Evolutionary conservation across 2,888 invertebrate species (phyloP).

Genomic region (Pterostichus niger): DNA sequence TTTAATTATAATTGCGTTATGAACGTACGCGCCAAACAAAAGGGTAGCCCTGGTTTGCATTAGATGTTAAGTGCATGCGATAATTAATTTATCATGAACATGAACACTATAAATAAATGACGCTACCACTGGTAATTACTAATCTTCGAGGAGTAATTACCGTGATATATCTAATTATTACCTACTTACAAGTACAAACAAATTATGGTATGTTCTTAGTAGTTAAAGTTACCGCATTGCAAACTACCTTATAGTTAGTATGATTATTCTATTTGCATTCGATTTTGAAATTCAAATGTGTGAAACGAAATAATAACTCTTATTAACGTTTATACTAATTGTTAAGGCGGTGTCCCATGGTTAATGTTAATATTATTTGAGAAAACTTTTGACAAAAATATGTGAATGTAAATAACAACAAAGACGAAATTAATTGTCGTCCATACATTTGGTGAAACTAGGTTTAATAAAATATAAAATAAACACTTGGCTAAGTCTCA

Average conservation of each 20-base stretch:
- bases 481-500: too few species aligned
- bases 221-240: conserved; percentile 3
- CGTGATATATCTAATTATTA: conserved; percentile 51
- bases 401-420: too few species aligned
- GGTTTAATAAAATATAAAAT: too few species aligned
- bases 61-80: conserved; percentile 58
- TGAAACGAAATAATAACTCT: not conserved
- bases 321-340: not conserved
- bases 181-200: conserved; percentile 41
- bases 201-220: conserved; percentile 23
- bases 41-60: conserved; percentile 34
- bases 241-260: conserved; percentile 7
- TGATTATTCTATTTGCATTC: not conserved
- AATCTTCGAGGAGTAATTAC: conserved; percentile 46
- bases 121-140: conserved; percentile 35
- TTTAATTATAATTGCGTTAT: conserved; percentile 55
- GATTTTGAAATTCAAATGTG: not conserved
- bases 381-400: too few species aligned
- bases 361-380: too few species aligned
- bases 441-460: too few species aligned
- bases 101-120: conserved; percentile 44
- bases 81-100: conserved; percentile 52
- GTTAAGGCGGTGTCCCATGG: too few species aligned
- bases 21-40: conserved; percentile 43
- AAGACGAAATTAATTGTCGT: too few species aligned